Conservation (phyloP, 2,888 invertebrate genomes). For the Eristalis tenax region DNA sequence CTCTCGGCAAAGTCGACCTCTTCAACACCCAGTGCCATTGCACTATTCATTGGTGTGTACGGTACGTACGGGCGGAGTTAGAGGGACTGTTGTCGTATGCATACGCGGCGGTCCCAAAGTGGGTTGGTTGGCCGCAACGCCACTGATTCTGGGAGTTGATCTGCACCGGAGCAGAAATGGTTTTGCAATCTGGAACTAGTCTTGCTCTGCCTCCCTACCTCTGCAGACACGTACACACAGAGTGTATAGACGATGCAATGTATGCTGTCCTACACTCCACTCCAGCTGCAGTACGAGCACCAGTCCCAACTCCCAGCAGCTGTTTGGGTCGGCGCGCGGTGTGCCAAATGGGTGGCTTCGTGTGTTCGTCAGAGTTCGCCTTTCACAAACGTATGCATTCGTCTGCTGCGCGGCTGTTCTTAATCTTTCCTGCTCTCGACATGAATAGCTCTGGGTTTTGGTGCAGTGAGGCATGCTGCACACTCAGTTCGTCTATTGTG, state of each 20-base stretch:
- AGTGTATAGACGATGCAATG: constrained; percentile 21
- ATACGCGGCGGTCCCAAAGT: constrained; percentile 49
- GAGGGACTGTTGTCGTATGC: constrained; percentile 33
- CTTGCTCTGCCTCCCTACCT: constrained; percentile 30
- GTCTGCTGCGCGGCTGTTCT: constrained; percentile 44
- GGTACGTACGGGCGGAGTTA: no score
- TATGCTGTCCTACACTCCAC: constrained; percentile 16
- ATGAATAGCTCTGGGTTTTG: constrained; percentile 47
- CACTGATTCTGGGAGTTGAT: constrained; percentile 65
- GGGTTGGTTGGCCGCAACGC: constrained; percentile 57
- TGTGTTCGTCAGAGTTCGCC: constrained; percentile 47
- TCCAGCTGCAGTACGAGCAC: not conserved
- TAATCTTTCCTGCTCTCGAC: constrained; percentile 67
- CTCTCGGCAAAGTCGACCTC: constrained; percentile 40
- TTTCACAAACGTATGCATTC: constrained; percentile 44
- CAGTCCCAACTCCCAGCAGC: not conserved
- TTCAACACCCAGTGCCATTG: constrained; percentile 59
- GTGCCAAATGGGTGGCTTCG: constrained; percentile 35
- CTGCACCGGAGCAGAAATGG: constrained; percentile 55
- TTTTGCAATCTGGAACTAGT: constrained; percentile 68
- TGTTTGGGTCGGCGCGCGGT: constrained; percentile 1
- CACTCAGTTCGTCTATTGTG: constrained; percentile 10
- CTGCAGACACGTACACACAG: constrained; percentile 1
- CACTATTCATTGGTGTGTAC: constrained; percentile 47
- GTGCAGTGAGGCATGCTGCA: constrained; percentile 43